Conservation (phyloP, 2,797 vertebrate genomes). For the Loriculus beryllinus region DNA sequence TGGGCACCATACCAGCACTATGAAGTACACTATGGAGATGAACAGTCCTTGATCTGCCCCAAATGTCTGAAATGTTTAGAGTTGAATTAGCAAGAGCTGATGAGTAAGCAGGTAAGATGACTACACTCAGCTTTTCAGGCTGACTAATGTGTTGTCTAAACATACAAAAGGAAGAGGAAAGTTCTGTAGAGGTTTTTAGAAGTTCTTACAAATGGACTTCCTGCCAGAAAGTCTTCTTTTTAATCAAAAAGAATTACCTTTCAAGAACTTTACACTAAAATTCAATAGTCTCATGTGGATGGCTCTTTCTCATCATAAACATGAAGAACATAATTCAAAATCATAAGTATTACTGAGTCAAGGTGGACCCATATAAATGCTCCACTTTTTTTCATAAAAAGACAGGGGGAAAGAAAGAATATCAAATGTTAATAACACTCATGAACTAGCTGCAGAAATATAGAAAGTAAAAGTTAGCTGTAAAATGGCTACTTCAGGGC, state of each 20-base stretch:
- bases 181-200: neutral
- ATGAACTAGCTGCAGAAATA: neutral
- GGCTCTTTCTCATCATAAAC: neutral
- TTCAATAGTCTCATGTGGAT: neutral
- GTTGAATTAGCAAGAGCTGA: neutral
- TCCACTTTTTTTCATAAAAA: constrained; percentile 5
- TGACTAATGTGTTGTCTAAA: neutral
- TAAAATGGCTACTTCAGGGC: constrained; percentile 21
- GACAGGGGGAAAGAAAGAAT: neutral
- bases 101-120: neutral
- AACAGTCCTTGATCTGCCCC: neutral
- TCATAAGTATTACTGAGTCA: neutral
- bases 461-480: constrained; percentile 15
- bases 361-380: neutral
- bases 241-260: neutral
- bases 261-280: neutral
- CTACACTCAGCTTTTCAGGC: neutral
- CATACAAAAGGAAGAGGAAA: neutral
- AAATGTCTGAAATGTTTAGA: neutral
- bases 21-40: neutral
- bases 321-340: neutral
- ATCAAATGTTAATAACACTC: constrained; percentile 15
- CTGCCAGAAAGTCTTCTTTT: neutral
- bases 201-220: neutral
- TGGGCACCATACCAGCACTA: neutral